Conservation (phyloP, 2,888 invertebrate genomes). For the Cerceris rybyensis region DNA sequence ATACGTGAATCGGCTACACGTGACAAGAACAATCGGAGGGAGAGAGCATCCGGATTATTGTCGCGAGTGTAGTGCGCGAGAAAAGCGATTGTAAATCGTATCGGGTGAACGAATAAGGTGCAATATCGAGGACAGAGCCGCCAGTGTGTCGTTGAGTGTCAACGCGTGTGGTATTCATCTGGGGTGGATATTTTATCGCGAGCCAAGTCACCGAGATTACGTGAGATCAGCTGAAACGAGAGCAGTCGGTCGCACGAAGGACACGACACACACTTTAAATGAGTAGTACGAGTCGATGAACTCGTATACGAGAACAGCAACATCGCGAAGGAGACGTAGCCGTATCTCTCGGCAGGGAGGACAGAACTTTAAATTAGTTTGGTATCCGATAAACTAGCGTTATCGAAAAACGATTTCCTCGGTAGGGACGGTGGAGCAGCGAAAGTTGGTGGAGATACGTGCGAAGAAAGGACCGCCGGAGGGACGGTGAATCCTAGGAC, state of each 20-base stretch:
- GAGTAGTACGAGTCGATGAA: background rate
- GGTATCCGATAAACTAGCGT: slow-evolving; percentile 43
- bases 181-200: background rate
- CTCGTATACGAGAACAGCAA: background rate
- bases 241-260: too few species aligned
- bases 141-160: background rate
- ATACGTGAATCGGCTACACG: background rate
- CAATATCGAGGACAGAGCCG: background rate
- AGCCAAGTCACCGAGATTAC: background rate
- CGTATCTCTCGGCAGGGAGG: background rate
- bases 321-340: too few species aligned
- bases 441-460: slow-evolving; percentile 39
- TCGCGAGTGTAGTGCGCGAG: slow-evolving; percentile 9
- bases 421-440: slow-evolving; percentile 6
- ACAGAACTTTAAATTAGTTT: slow-evolving; percentile 52
- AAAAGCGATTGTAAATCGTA: background rate
- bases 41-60: background rate
- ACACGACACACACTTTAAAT: too few species aligned
- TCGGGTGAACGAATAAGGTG: background rate
- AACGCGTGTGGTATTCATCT: slow-evolving; percentile 1
- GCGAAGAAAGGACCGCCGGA: slow-evolving; percentile 13
- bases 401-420: slow-evolving; percentile 52
- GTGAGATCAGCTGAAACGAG: too few species aligned
- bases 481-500: slow-evolving; percentile 1
- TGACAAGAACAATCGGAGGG: background rate